Evolutionary conservation across 2,888 invertebrate genomes (phyloP), one percentile per base, ranked within the genome.

Genomic region (Drosophila neutralis): DNA sequence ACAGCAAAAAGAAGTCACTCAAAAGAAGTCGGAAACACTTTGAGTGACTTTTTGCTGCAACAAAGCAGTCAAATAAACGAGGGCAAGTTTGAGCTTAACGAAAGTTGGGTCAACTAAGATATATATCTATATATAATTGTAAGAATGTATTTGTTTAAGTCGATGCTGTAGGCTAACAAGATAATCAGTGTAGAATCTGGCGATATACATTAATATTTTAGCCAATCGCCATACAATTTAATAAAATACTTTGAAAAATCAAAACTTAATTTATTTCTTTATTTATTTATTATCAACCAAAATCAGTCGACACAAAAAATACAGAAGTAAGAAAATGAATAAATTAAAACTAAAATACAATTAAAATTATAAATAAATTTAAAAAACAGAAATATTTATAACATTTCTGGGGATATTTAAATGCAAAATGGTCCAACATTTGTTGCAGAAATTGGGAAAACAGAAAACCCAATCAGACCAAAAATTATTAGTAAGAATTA

Each of bases 1-100:
- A 57, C 18, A 27, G 42, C 42, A 15, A 62, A 72, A 13, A 27
- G 13, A 38, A 42, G 29, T 42, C 29, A 24, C 45, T 27, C n/a
- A 31, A 61, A 58, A 42, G 54, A 51, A 56, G 40, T 51, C 27
- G 27, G 29, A 45, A 59, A 33, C 29, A 35, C 24, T 52, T 35
- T 45, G n/a, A n/a, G 29, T 29, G 11, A 11, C 18, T 48, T 59
- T 45, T 56, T 54, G 24, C 48, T 36, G n/a, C 36, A 29, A 11
- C 11, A 64, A 33, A 29, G 10, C 15, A 48, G 45, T 48, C 21
- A 57, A 57, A 10, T 13, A 24, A 40, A 40, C 21, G 48, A 60
- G 63, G 57, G n/a, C 3, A n/a, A 45, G 0, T 21, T 0, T 8
- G 24, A 45, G 1, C 7, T 24, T 45, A 24, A 4, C 0, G 33